Percentiles rank a stretch among this genome's conserved stretches.
Evolutionary conservation across 2,888 invertebrate species (phyloP).

Genomic region (Platypus cylindrus): DNA sequence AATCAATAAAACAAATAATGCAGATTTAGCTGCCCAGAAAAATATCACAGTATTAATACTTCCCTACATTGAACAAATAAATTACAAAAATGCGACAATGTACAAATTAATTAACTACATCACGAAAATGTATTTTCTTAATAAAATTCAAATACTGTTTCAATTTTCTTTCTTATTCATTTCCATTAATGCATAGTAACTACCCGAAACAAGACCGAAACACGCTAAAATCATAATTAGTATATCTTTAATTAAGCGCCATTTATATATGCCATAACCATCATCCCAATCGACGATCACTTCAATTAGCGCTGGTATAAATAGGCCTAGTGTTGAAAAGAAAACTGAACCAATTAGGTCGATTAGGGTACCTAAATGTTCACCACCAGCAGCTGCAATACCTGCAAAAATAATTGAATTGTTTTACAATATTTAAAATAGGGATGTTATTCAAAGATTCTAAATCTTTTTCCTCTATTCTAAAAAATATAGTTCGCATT

Average conservation of each 20-base stretch:
- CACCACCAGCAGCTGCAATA: conserved; percentile 48
- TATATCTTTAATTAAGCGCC: conserved; percentile 56
- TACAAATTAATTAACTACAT: no score
- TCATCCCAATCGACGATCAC: conserved; percentile 57
- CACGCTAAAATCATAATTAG: conserved; percentile 47
- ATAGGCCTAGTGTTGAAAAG: conserved; percentile 54
- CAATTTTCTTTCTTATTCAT: no score
- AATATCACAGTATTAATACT: conserved; percentile 1
- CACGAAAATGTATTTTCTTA: no score
- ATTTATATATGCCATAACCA: conserved; percentile 49
- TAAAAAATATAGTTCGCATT: no score
- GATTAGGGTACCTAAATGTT: conserved; percentile 75
- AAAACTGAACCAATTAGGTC: conserved; percentile 73
- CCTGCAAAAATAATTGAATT: conserved; percentile 47
- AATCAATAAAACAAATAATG: no score
- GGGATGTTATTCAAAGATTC: no score
- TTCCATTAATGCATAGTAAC: conserved; percentile 34
- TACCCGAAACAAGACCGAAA: conserved; percentile 55
- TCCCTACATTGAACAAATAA: no score
- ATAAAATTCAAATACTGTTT: no score
- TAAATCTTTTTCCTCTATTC: no score
- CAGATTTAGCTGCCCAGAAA: no score
- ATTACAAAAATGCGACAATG: no score
- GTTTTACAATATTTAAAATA: no score
- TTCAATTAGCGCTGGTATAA: conserved; percentile 61